Evolutionary conservation across 2,797 vertebrate genomes (phyloP), one percentile per base, ranked within the genome.

Genomic region (Hyperoplus immaculatus): DNA sequence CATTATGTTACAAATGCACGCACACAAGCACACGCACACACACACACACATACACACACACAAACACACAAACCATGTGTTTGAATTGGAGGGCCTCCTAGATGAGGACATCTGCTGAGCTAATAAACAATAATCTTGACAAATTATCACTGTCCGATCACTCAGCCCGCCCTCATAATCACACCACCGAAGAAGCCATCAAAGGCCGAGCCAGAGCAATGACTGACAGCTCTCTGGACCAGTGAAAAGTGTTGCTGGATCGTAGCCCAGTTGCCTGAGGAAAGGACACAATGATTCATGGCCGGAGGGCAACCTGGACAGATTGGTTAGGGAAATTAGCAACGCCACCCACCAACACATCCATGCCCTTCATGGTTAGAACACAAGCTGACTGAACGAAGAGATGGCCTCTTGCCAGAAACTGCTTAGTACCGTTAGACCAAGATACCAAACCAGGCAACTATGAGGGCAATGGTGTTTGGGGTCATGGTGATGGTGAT

Each of bases 101-200:
- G 81, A 87, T 56, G 86, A 93, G 94, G 93, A 94, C 95, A 95
- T 95, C 94, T 95, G 94, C 93, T 91, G 90, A 88, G 90, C 91
- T 93, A 94, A 95, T 95, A 94, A 94, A 95, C 92, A 90, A 94
- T 95, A 95, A 95, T 94, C 84, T 88, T 93, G 94, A 96, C 92
- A 95, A 95, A 96, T 93, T 91, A 90, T 92, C 86, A 89, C 89
- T 90, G 91, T 94, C 93, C 83, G 83, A 91, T 93, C 91, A 88
- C 83, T 93, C 88, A 79, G 86, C 87, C 89, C 84, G 57, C 74
- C 82, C 82, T 87, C 80, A 77, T 89, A 78, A 93, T 92, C 86
- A 88, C 84, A 83, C 71, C 77, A 57, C 77, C 86, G 88, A 92
- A 87, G 80, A 92, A 94, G 90, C 88, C 87, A 94, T 95, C 90